These are phyloP conservation scores for Diachasma alloeum DNA, from an alignment of 1,140 invertebrate genomes.

Conservation along the genomic window DNA sequence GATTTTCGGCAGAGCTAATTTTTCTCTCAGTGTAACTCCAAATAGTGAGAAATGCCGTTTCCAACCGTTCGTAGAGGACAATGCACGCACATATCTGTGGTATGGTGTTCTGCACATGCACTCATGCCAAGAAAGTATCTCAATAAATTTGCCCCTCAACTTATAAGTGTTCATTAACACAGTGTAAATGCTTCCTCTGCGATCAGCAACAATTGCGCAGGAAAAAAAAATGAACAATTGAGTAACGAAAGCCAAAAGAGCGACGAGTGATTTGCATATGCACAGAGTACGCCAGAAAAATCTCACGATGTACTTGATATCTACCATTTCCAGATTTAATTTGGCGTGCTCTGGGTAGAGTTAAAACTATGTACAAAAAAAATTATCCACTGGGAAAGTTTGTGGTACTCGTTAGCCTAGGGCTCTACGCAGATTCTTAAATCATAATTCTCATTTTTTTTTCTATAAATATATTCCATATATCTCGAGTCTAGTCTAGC, in stretches of 20 bases:
- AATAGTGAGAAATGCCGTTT: neutral
- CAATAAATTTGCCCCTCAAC: neutral
- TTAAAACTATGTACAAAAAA: slow-evolving; percentile 13
- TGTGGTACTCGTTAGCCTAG: neutral
- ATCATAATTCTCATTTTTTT: neutral
- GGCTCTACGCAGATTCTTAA: slow-evolving; percentile 13
- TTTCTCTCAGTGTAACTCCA: neutral
- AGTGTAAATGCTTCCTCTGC: neutral
- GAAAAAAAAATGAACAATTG: slow-evolving; percentile 25
- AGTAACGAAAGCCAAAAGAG: slow-evolving; percentile 40
- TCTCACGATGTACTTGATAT: too few relatives aligned
- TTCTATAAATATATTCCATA: neutral
- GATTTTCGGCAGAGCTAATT: too few relatives aligned
- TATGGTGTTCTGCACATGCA: slow-evolving; percentile 51
- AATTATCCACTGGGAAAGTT: neutral
- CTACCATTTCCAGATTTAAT: neutral
- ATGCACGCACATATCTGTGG: neutral
- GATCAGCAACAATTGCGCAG: slow-evolving; percentile 1
- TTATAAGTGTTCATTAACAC: neutral
- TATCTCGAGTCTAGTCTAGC: neutral
- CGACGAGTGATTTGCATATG: slow-evolving; percentile 21
- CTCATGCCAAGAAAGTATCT: slow-evolving; percentile 46
- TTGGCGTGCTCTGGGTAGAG: neutral
- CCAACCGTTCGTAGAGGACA: neutral
- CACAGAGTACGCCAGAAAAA: slow-evolving; percentile 17